Percentiles rank a stretch among this genome's conserved stretches.
Conservation (phyloP, 1,140 invertebrate genomes). For the Harpegnathos saltator region DNA sequence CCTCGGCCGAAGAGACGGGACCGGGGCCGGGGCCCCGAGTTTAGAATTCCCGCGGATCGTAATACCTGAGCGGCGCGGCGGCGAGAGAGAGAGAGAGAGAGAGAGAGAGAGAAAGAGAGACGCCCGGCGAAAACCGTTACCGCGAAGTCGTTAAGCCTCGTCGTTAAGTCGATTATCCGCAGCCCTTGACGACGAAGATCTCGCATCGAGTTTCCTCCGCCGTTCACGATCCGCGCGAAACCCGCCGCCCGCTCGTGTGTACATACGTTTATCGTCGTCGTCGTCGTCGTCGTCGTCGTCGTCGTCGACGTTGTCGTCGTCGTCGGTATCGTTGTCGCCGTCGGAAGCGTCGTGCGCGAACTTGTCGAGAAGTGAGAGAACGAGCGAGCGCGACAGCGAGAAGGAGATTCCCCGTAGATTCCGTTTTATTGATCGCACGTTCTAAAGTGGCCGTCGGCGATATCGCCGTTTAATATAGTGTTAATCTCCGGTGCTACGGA, state of each 20-base stretch:
- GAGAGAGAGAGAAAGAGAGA: too few relatives aligned
- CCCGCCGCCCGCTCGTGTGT: slow-evolving; percentile 2
- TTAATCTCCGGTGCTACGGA: background rate
- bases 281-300: slow-evolving; percentile 46
- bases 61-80: slow-evolving; percentile 57
- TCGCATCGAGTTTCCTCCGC: slow-evolving; percentile 72
- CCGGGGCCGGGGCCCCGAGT: too few relatives aligned
- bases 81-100: too few relatives aligned
- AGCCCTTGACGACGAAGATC: slow-evolving; percentile 73
- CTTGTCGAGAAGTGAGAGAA: background rate
- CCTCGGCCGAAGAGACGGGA: slow-evolving; percentile 1
- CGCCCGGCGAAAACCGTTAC: slow-evolving; percentile 71
- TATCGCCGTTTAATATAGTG: slow-evolving; percentile 15
- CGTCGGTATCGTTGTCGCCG: slow-evolving; percentile 45
- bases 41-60: slow-evolving; percentile 76
- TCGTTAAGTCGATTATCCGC: slow-evolving; percentile 79
- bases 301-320: slow-evolving; percentile 40
- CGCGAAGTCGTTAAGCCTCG: slow-evolving; percentile 77
- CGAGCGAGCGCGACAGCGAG: background rate
- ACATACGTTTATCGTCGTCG: slow-evolving; percentile 62
- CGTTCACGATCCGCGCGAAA: slow-evolving; percentile 30
- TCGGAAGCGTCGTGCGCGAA: slow-evolving; percentile 39
- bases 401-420: slow-evolving; percentile 35
- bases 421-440: slow-evolving; percentile 66
- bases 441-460: slow-evolving; percentile 7